Conservation (phyloP, 1,140 invertebrate genomes). For the Apis laboriosa region DNA sequence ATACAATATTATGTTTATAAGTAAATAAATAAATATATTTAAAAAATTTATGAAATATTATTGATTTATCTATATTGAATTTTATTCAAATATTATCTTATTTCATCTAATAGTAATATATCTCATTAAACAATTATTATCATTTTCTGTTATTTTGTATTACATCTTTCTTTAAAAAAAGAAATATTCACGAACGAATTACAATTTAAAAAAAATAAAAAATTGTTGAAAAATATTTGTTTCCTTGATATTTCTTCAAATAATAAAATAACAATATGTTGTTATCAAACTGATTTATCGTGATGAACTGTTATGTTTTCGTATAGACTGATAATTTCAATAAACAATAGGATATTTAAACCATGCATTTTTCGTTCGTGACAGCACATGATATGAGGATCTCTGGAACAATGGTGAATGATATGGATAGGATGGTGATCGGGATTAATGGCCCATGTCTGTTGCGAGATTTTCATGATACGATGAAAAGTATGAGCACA, state of each 20-base stretch:
- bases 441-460: slow-evolving; percentile 26
- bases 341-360: slow-evolving; percentile 22
- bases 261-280: neutral
- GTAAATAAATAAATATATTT: no score
- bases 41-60: no score
- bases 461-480: slow-evolving; percentile 14
- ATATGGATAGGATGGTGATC: slow-evolving; percentile 25
- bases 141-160: no score
- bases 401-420: slow-evolving; percentile 18
- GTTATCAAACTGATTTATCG: neutral
- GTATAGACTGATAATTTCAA: slow-evolving; percentile 1
- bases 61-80: no score
- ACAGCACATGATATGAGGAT: neutral
- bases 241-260: neutral
- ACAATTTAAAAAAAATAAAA: no score
- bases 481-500: neutral
- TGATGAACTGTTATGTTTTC: neutral
- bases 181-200: no score
- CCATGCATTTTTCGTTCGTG: slow-evolving; percentile 1
- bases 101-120: no score
- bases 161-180: no score
- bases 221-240: no score
- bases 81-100: no score
- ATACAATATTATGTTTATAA: no score
- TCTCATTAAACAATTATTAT: no score